A percentile compares a stretch with the other conserved stretches of the same genome.
phyloP scores from a whole-genome alignment of 2,888 invertebrate species.

The Platynereis dumerilii region DNA sequence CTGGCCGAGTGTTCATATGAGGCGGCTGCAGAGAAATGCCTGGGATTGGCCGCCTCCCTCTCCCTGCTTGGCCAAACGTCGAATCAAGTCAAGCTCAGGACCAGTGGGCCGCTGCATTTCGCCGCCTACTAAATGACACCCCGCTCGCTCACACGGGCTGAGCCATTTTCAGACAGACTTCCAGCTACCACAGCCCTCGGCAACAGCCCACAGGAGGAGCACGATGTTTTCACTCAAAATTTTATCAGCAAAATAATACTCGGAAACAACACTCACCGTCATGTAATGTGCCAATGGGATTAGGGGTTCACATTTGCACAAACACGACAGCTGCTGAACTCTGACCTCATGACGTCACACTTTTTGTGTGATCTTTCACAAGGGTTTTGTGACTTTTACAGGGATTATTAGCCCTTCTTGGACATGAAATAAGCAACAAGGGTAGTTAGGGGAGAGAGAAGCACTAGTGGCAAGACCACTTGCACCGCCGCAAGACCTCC shows the following conservation, averaged over 20 bases:
- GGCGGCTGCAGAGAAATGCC: no score
- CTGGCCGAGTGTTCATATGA: no score
- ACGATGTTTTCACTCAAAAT: slow-evolving; percentile 63
- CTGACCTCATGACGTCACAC: slow-evolving; percentile 55
- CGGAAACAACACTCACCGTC: slow-evolving; percentile 67
- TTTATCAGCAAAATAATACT: slow-evolving; percentile 67
- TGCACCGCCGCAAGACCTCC: no score
- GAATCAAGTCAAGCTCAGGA: no score
- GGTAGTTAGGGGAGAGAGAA: no score
- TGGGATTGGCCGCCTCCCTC: no score
- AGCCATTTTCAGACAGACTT: not conserved
- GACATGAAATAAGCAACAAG: no score
- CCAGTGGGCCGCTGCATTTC: slow-evolving; percentile 15
- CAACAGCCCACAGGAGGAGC: slow-evolving; percentile 24
- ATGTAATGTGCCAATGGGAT: slow-evolving; percentile 64
- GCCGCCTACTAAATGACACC: slow-evolving; percentile 32
- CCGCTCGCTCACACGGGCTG: slow-evolving; percentile 36
- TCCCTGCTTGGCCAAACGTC: no score
- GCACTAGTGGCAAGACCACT: no score
- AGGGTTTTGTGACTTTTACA: no score
- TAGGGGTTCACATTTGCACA: slow-evolving; percentile 60
- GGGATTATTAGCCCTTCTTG: no score
- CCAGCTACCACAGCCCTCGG: no score
- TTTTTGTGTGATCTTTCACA: not conserved
- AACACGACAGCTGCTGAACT: slow-evolving; percentile 59